Evolutionary conservation across 2,888 invertebrate genomes (phyloP), one percentile per base, ranked within the genome.

Genomic region (Philereme transversata): DNA sequence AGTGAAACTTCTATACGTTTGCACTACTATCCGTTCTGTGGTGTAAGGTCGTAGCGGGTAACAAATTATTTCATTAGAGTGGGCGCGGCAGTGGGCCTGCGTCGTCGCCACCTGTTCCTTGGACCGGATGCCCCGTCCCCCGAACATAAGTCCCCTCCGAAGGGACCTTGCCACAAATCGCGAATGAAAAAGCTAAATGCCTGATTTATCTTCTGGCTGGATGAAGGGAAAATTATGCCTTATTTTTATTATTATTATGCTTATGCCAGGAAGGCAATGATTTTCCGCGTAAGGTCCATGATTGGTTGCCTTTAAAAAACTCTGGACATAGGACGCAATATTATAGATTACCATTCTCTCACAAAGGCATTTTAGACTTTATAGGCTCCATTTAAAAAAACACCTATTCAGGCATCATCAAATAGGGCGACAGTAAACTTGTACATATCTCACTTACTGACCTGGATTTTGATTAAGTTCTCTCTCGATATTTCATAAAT

Each of bases 21-120:
- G 43, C 33, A 58, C 48, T 53, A 48, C 36, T 38, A 44, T 33
- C 35, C 43, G 9, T n/a, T 10, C 52, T 58, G 58, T 52, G 52
- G 43, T 38, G 52, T 53, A 88, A 89, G 90, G 90, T 88, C 87
- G 84, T 78, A 75, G 70, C 75, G 76, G 73, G 76, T 76, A 81
- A 86, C 86, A 88, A 84, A 89, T 90, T 86, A 86, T 87, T 88
- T 85, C 82, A 87, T 86, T 86, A 86, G 83, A 83, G 87, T 86
- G 88, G 88, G 87, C 86, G 85, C 79, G 81, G 79, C 77, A 77
- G 57, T 61, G 65, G 51, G 70, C 68, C 66, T 77, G 80, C 79
- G 81, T 81, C 75, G 72, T 50, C 71, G 82, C 86, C 90, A 89
- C 90, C 89, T 90, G 90, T 88, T 82, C 84, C 74, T 72, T 73